Evolutionary conservation across 2,113 vertebrate species (phyloP).

Genomic region (Nothocercus nigrocapillus): DNA sequence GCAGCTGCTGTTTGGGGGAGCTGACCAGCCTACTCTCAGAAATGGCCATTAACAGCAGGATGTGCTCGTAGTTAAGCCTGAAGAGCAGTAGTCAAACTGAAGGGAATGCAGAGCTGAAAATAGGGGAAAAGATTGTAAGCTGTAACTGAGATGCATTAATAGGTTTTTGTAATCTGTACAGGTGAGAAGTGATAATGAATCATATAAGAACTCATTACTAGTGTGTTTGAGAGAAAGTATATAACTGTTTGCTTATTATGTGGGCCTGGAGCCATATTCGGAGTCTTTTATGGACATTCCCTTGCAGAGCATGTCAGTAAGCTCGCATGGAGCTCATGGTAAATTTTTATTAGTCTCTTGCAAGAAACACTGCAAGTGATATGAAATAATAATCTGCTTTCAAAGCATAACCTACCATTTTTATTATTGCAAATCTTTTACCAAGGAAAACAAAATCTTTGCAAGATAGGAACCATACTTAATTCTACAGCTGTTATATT

Average conservation of each 20-base stretch:
- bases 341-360: not conserved
- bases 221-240: not conserved
- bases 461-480: not conserved
- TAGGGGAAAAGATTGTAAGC: not conserved
- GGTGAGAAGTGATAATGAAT: not conserved
- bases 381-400: constrained; percentile 1
- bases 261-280: not conserved
- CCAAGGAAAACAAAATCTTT: not conserved
- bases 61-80: not conserved
- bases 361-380: not conserved
- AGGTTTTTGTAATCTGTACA: not conserved
- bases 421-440: constrained; percentile 26
- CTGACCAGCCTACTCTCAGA: not conserved
- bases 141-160: not conserved
- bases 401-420: not conserved
- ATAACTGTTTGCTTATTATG: not conserved
- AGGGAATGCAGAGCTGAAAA: not conserved
- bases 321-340: not conserved
- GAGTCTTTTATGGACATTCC: not conserved
- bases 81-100: not conserved
- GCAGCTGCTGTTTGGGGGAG: not conserved
- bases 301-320: not conserved
- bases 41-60: not conserved
- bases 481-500: not conserved
- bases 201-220: fast-evolving